Percentiles rank a stretch among this genome's conserved stretches.
phyloP scores from a whole-genome alignment of 2,113 vertebrate genomes.

The Hucho hucho region DNA sequence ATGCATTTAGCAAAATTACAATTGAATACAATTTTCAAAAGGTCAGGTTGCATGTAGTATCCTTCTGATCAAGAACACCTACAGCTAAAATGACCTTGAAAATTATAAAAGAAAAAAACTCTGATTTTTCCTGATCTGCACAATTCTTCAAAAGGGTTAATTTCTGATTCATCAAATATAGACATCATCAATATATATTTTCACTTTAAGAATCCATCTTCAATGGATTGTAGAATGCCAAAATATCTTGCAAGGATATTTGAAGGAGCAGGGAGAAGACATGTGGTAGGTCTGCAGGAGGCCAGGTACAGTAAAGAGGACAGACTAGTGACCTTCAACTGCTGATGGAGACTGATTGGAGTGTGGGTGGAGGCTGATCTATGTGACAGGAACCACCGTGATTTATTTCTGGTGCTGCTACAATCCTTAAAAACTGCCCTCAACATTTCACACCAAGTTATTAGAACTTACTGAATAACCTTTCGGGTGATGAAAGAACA shows the following conservation, averaged over 20 bases:
- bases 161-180: no score
- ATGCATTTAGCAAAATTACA: no score
- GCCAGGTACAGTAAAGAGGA: constrained; percentile 38
- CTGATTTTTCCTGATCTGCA: no score
- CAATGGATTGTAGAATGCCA: neutral
- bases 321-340: constrained; percentile 59
- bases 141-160: no score
- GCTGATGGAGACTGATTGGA: constrained; percentile 45
- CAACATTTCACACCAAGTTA: constrained; percentile 5
- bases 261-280: constrained; percentile 21
- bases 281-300: constrained; percentile 33
- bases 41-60: no score
- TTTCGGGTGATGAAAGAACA: constrained; percentile 29
- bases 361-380: constrained; percentile 31
- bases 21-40: no score
- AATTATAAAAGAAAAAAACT: neutral
- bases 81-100: neutral
- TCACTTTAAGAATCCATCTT: neutral
- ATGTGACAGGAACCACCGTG: constrained; percentile 22
- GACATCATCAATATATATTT: no score
- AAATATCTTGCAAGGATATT: neutral
- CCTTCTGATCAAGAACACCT: neutral
- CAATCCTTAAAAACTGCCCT: constrained; percentile 22
- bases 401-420: constrained; percentile 45
- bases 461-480: constrained; percentile 31